Evolutionary conservation across 2,888 invertebrate genomes (phyloP).

Genomic region (Scaptodrosophila latifasciaeformis): DNA sequence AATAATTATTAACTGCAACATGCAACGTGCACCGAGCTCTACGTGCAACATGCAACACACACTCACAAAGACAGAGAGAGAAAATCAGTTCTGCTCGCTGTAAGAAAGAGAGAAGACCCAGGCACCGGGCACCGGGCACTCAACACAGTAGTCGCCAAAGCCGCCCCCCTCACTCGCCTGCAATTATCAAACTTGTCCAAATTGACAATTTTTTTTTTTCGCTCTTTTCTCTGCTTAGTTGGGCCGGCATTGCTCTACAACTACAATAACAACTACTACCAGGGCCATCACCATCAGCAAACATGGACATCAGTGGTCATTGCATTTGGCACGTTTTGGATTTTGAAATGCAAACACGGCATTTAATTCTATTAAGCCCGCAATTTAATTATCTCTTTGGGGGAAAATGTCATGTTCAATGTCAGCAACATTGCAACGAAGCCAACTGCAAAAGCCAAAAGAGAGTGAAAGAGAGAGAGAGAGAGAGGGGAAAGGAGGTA

Average conservation of each 20-base stretch:
- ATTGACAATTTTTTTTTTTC: constrained; percentile 55
- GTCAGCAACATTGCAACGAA: constrained; percentile 45
- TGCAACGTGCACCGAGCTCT: constrained; percentile 55
- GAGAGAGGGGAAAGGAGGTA: no score
- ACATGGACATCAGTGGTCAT: constrained; percentile 37
- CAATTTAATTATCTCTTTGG: constrained; percentile 67
- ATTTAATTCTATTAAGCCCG: constrained; percentile 68
- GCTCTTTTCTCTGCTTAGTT: constrained; percentile 1
- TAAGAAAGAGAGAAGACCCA: no score
- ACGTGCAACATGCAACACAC: constrained; percentile 58
- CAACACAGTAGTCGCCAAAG: constrained; percentile 50
- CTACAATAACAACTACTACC: no score
- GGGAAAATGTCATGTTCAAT: constrained; percentile 60
- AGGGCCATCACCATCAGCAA: constrained; percentile 32
- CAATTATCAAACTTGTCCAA: constrained; percentile 69
- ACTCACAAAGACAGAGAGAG: no score
- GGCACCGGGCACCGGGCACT: neutral
- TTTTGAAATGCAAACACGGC: constrained; percentile 67
- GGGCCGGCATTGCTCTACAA: constrained; percentile 2
- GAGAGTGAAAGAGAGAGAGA: no score
- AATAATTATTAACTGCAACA: constrained; percentile 70
- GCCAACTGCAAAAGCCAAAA: constrained; percentile 4
- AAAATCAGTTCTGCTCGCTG: no score
- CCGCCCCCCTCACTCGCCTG: constrained; percentile 30
- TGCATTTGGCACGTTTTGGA: constrained; percentile 57